Evolutionary conservation across 2,888 invertebrate species (phyloP), one percentile per base, ranked within the genome.

Genomic region (Anagyrus pseudococci): DNA sequence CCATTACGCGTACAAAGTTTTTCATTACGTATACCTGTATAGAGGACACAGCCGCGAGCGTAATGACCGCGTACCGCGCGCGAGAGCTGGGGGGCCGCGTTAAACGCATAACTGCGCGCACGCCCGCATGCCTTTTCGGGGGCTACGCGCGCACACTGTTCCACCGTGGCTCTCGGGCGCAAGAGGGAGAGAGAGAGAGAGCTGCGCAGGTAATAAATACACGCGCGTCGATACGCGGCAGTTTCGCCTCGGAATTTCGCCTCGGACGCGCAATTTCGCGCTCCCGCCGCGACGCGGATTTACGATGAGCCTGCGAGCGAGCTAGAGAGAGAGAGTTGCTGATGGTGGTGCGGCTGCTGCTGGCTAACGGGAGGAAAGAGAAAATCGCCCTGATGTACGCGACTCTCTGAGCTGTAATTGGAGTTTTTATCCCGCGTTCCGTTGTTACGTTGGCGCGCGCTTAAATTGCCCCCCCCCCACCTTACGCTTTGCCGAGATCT

Each of bases 1-100:
- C 62, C 61, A 62, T 62, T 62, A 58, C 43, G 26, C 62, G 62
- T 59, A 66, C 66, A 66, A 63, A 66, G 66, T 66, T 62, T 66
- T 63, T 66, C 62, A 63, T 66, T 60, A 62, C 58, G 44, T 29
- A 44, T 46, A 55, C 50, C 50, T 29, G n/a, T 40, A 29, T 44
- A 4, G 57, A 37, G 29, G 15, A 43, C 47, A 13, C 33, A 25
- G 8, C 22, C 41, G 40, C 13, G 3, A 29, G 37, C 40, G 48
- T 63, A 63, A 63, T 58, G 58, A 50, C 56, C 52, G 44, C 40
- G 52, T 49, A 33, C 47, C 41, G 19, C 44, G 33, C 58, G 29
- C 58, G 50, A 10, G 29, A 29, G 10, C 33, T 2, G 33, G 10
- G 8, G 33, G 33, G 15, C 13, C 33, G 33, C 33, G 33, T 15